phyloP scores from a whole-genome alignment of 2,797 vertebrate species.

The Halcyon badia region DNA sequence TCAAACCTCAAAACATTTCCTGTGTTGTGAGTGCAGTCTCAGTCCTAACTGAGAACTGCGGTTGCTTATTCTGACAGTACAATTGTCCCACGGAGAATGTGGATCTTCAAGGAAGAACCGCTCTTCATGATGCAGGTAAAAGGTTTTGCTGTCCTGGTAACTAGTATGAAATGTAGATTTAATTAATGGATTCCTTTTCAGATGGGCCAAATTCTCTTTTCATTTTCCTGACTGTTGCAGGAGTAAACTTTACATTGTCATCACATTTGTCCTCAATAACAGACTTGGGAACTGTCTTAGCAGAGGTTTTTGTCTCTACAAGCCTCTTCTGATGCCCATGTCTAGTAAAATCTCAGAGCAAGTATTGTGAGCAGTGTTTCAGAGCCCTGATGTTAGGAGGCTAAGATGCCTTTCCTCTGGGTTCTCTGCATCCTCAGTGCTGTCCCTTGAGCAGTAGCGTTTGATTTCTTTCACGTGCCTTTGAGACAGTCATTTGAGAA shows the following conservation, averaged over 20 bases:
- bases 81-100: conserved; percentile 94
- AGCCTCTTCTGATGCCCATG: neutral
- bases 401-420: neutral
- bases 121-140: conserved; percentile 95
- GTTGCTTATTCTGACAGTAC: conserved; percentile 83
- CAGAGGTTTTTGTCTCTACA: neutral
- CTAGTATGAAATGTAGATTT: neutral
- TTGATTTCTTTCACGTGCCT: neutral
- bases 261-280: rapidly evolving
- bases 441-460: rapidly evolving
- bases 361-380: rapidly evolving
- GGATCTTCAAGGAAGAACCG: conserved; percentile 94
- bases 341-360: neutral
- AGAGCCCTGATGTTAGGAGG: neutral
- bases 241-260: neutral
- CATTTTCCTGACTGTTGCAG: neutral
- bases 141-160: neutral
- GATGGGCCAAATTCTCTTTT: neutral
- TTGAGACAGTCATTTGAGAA: neutral
- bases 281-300: neutral
- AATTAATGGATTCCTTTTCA: neutral
- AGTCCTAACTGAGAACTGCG: neutral
- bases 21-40: neutral
- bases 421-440: neutral
- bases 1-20: neutral